These are phyloP conservation scores for Zaprionus tsacasi DNA, from an alignment of 1,140 invertebrate genomes.

Conservation along the genomic window DNA sequence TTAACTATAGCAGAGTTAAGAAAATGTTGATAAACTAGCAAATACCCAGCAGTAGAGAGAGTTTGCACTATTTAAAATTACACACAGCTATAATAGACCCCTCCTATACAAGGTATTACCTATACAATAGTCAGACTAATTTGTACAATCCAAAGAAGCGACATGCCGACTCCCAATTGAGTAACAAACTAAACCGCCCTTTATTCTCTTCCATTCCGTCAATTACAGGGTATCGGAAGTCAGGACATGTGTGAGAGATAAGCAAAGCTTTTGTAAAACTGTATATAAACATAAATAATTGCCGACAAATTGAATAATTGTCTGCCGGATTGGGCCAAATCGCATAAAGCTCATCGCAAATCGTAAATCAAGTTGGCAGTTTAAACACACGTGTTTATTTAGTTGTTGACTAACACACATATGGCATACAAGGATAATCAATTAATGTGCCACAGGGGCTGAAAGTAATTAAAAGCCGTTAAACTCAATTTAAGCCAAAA, in stretches of 20 bases:
- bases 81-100: too few species aligned
- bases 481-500: constrained; percentile 27
- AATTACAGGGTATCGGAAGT: constrained; percentile 15
- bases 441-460: neutral
- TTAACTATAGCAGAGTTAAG: neutral
- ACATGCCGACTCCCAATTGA: too few species aligned
- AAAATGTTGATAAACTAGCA: neutral
- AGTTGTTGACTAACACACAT: constrained; percentile 3
- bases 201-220: neutral
- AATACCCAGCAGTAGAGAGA: neutral
- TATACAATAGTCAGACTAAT: too few species aligned
- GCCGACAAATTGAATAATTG: constrained; percentile 34
- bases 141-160: too few species aligned
- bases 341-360: constrained; percentile 11
- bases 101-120: too few species aligned
- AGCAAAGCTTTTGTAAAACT: constrained; percentile 8
- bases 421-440: neutral
- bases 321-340: neutral
- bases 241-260: neutral
- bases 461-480: constrained; percentile 54
- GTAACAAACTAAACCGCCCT: neutral
- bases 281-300: constrained; percentile 5
- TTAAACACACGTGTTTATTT: constrained; percentile 3
- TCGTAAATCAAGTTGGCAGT: constrained; percentile 6
- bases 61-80: too few species aligned